Evolutionary conservation across 2,888 invertebrate species (phyloP).

Genomic region (Eucriotettix oculatus): DNA sequence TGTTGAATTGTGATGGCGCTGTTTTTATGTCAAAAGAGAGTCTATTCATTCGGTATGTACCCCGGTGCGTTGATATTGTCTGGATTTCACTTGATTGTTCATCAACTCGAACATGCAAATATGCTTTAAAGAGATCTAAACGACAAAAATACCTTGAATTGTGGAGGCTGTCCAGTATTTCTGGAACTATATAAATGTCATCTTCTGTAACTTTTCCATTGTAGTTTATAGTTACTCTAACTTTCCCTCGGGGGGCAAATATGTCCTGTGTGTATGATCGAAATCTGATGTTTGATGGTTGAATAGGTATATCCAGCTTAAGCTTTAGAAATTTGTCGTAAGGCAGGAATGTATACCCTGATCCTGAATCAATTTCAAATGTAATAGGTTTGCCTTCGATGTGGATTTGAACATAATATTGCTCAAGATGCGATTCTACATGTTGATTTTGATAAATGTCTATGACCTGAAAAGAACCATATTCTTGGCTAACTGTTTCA

Average conservation of each 20-base stretch:
- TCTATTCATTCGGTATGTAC: constrained; percentile 10
- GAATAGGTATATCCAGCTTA: too few species aligned
- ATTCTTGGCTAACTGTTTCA: not conserved
- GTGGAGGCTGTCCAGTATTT: constrained; percentile 14
- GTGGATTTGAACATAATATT: not conserved
- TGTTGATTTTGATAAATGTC: not conserved
- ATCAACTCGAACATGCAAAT: constrained; percentile 1
- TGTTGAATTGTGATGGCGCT: constrained; percentile 11
- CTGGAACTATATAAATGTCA: not conserved
- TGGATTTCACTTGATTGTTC: not conserved
- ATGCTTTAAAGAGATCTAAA: constrained; percentile 17
- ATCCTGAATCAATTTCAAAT: too few species aligned
- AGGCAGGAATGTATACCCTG: too few species aligned
- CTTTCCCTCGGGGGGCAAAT: not conserved
- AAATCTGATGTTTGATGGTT: too few species aligned
- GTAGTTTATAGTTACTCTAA: not conserved
- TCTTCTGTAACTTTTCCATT: not conserved
- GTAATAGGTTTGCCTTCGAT: too few species aligned
- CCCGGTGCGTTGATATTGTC: not conserved
- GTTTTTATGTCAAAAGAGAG: too few species aligned
- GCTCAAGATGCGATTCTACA: not conserved
- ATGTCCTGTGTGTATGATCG: too few species aligned
- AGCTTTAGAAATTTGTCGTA: too few species aligned
- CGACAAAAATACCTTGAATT: constrained; percentile 16
- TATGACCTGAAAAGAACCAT: not conserved